phyloP scores from a whole-genome alignment of 1,140 invertebrate genomes.

The Eubasilissa regina region DNA sequence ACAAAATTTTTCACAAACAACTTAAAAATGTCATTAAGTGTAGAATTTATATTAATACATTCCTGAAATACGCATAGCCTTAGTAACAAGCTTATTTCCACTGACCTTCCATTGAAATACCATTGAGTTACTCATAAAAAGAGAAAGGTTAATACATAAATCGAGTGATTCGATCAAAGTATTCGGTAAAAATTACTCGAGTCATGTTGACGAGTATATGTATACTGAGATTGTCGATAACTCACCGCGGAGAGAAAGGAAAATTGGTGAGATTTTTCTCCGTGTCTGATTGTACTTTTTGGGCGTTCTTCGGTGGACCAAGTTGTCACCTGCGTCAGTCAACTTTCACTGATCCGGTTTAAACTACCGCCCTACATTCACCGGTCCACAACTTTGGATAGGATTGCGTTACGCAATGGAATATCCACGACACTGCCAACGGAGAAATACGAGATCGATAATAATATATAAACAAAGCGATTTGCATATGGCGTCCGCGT shows the following conservation, averaged over 20 bases:
- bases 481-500: conserved; percentile 1
- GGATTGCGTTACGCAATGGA: conserved; percentile 28
- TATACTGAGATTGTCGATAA: not conserved
- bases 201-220: not conserved
- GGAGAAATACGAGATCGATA: conserved; percentile 35
- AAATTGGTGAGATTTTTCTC: not conserved
- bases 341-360: conserved; percentile 36
- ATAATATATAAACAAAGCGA: conserved; percentile 24
- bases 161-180: not conserved
- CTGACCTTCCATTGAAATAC: conserved; percentile 37
- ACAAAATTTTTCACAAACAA: too few relatives aligned
- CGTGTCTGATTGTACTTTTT: not conserved
- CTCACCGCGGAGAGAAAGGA: not conserved
- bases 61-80: conserved; percentile 14
- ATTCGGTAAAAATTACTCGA: not conserved
- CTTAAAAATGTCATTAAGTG: not conserved
- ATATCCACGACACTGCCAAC: conserved; percentile 20
- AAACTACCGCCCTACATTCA: conserved; percentile 32
- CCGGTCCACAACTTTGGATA: conserved; percentile 35
- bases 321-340: conserved; percentile 3
- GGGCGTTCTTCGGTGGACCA: conserved; percentile 1
- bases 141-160: conserved; percentile 33
- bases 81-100: not conserved
- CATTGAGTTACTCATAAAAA: conserved; percentile 35
- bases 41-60: not conserved